Percentiles rank a stretch among this genome's conserved stretches.
phyloP scores from a whole-genome alignment of 2,797 vertebrate genomes.

The Gallinago stenura region DNA sequence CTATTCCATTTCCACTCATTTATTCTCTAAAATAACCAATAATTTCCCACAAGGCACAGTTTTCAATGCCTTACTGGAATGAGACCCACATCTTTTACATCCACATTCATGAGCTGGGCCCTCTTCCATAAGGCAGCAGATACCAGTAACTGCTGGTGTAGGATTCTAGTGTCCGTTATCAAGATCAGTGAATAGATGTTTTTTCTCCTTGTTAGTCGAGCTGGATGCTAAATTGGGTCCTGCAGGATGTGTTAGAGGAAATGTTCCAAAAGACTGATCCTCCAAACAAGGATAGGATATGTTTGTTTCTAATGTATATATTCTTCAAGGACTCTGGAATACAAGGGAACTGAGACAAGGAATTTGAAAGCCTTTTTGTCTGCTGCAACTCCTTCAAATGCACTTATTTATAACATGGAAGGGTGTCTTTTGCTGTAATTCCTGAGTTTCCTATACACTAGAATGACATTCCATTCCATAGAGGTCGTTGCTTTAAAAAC shows the following conservation, averaged over 20 bases:
- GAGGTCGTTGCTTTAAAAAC: slow-evolving; percentile 10
- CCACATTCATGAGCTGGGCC: not conserved
- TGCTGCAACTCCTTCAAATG: not conserved
- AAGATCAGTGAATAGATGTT: not conserved
- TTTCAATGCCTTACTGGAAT: not conserved
- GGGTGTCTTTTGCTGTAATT: not conserved
- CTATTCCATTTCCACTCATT: not conserved
- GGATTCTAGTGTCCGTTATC: not conserved
- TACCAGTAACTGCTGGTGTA: not conserved
- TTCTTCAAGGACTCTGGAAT: not conserved
- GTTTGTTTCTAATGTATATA: not conserved
- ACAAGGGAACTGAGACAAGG: not conserved
- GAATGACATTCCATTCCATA: not conserved
- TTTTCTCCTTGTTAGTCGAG: not conserved
- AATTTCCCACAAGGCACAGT: not conserved
- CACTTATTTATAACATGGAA: not conserved
- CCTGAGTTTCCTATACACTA: not conserved
- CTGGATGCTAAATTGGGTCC: not conserved
- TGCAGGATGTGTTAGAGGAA: not conserved
- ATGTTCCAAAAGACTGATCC: not conserved
- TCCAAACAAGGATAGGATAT: not conserved
- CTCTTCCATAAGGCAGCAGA: not conserved
- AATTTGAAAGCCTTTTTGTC: not conserved
- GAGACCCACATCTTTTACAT: not conserved
- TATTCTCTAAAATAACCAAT: not conserved